Conservation (phyloP, 2,113 vertebrate species). For the Aspiorhynchus laticeps region DNA sequence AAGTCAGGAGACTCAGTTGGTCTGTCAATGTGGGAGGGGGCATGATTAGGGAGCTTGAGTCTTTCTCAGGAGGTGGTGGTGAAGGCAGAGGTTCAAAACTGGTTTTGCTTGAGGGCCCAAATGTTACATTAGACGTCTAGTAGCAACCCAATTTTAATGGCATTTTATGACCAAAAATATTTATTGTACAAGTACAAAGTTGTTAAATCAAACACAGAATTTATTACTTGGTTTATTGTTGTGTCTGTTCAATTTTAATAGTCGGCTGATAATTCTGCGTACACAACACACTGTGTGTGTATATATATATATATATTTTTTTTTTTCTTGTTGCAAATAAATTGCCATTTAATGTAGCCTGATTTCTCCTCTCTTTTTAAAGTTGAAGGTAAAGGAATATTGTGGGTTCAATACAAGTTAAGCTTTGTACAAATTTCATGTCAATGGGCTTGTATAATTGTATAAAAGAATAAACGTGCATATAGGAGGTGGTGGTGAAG, state of each 20-base stretch:
- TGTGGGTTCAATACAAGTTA: not conserved
- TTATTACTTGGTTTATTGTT: not conserved
- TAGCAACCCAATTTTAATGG: not conserved
- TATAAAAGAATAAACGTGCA: no score
- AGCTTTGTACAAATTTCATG: no score
- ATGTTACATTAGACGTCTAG: slow-evolving; percentile 5
- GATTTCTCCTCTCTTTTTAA: no score
- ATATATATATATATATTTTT: no score
- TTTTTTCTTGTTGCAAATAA: not conserved
- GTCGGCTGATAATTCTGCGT: not conserved
- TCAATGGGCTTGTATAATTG: no score
- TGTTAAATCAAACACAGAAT: not conserved
- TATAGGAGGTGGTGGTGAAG: no score
- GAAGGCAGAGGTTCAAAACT: slow-evolving; percentile 7
- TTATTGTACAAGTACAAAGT: not conserved
- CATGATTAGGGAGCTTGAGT: slow-evolving; percentile 66
- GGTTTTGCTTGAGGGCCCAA: not conserved
- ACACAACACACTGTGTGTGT: no score
- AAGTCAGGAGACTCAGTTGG: slow-evolving; percentile 41
- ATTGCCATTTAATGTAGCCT: not conserved
- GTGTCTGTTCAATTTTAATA: not conserved
- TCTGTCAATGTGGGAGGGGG: slow-evolving; percentile 67
- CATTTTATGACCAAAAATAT: not conserved
- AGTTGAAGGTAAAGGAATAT: no score
- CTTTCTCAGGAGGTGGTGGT: slow-evolving; percentile 10